Evolutionary conservation across 2,888 invertebrate species (phyloP).

Genomic region (Eutolmus rufibarbis): DNA sequence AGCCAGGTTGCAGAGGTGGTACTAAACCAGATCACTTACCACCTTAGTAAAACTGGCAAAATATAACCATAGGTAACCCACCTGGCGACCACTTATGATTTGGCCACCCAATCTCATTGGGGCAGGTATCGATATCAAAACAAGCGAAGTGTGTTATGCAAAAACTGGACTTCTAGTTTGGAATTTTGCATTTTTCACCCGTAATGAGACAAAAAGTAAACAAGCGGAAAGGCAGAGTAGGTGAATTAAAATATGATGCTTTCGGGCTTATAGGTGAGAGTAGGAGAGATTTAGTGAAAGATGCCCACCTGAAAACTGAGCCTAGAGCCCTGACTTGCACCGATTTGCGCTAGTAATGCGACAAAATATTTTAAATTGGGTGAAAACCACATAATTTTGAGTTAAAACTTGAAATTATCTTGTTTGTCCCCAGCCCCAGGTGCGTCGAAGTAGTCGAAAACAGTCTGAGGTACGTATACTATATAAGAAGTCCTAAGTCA

Average conservation of each 20-base stretch:
- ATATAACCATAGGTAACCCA: neutral
- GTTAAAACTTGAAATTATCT: neutral
- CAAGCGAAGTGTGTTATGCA: neutral
- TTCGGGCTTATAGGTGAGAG: neutral
- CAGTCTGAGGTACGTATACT: neutral
- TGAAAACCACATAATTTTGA: neutral
- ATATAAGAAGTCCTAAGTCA: neutral
- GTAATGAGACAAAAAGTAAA: neutral
- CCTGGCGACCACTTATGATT: neutral
- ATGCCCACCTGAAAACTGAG: neutral
- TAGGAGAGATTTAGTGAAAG: neutral
- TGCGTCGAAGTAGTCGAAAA: neutral
- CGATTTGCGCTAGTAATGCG: neutral
- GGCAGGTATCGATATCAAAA: neutral
- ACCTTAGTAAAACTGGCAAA: neutral
- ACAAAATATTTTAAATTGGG: neutral
- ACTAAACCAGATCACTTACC: neutral
- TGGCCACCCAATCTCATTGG: neutral
- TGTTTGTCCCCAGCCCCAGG: neutral
- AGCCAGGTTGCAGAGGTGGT: neutral
- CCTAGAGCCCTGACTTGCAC: neutral
- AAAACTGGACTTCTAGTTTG: conserved; percentile 13
- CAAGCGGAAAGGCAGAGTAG: neutral
- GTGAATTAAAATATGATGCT: neutral
- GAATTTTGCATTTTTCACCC: neutral